Base-by-base conservation (phyloP, 2,888 invertebrate genomes). In the Cylloceria caligata region DNA sequence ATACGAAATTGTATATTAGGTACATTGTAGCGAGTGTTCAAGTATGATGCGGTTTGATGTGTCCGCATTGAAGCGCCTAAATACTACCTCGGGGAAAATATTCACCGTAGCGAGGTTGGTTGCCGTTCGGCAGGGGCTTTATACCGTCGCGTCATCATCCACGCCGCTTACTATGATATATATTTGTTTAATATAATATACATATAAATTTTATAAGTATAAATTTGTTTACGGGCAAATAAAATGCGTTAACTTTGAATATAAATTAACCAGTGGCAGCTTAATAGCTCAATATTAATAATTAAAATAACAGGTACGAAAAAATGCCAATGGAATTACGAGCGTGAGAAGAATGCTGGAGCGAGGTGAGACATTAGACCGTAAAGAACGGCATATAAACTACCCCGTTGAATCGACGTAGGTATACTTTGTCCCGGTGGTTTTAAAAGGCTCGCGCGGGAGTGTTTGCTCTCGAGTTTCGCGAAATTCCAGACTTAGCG, bases 391-490 rank as follows among this genome's bases (percentile, higher is more conserved):
- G 16, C 34, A 24, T 11, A 16, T 13, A 55, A 30, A 30, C 30
- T 16, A 24, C 13, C 34, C 7, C 16, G 57, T 34, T n/a, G n/a
- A 24, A 27, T 30, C 30, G 1, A n/a, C 30, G 34, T 57, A n/a
- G 57, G 16, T 57, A 60, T 60, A 3, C 24, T 49, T 73, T 7
- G 30, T 57, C 34, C 27, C 6, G 30, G 24, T 7, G 5, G 55
- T 6, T 13, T 3, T 5, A 77, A 62, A 75, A 62, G 57, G 57
- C 55, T 3, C 9, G 73, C 30, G 21, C 42, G 24, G 47, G 27
- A 36, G 19, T 49, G 60, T 69, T n/a, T 65, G 42, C 62, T 71
- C 55, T 71, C 71, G 74, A 72, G 42, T 83, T 75, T 72, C 79
- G 55, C 27, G 64, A 55, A 60, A 79, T 57, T 65, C 49, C 47